These are phyloP conservation scores for Sarcophaga rosellei DNA, from an alignment of 2,888 invertebrate species.

Conservation along the genomic window DNA sequence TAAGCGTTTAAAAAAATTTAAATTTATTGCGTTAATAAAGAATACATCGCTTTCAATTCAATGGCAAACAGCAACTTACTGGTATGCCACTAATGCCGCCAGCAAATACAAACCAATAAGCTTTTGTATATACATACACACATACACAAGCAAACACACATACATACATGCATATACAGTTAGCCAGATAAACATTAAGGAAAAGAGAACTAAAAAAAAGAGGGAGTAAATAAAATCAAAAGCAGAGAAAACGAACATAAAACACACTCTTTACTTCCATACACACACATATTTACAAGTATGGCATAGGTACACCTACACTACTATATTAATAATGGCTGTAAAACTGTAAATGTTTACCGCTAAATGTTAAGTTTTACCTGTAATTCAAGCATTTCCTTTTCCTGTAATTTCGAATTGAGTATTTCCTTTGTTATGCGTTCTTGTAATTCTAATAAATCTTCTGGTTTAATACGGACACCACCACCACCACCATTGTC, in stretches of 20 bases:
- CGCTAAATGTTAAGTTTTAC: constrained; percentile 71
- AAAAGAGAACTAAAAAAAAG: constrained; percentile 2
- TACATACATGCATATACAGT: not conserved
- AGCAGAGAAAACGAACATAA: not conserved
- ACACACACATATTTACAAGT: not conserved
- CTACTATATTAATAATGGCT: constrained; percentile 25
- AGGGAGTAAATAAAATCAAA: constrained; percentile 36
- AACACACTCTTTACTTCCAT: not conserved
- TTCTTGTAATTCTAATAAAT: constrained; percentile 80
- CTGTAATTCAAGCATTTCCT: constrained; percentile 81
- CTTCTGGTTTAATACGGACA: constrained; percentile 77
- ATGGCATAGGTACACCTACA: no score
- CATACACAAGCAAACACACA: not conserved
- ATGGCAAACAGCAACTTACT: constrained; percentile 52
- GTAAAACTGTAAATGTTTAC: not conserved
- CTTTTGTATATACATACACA: not conserved
- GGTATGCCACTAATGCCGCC: constrained; percentile 48
- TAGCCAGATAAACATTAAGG: not conserved
- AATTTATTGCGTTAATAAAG: constrained; percentile 47
- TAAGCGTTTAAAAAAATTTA: constrained; percentile 29
- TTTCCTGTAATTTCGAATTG: constrained; percentile 81
- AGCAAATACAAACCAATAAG: constrained; percentile 6
- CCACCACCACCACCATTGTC: constrained; percentile 51
- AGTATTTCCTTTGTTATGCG: constrained; percentile 81
- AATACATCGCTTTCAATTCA: not conserved